Conservation (phyloP, 2,888 invertebrate species). For the Perdita meconis region DNA sequence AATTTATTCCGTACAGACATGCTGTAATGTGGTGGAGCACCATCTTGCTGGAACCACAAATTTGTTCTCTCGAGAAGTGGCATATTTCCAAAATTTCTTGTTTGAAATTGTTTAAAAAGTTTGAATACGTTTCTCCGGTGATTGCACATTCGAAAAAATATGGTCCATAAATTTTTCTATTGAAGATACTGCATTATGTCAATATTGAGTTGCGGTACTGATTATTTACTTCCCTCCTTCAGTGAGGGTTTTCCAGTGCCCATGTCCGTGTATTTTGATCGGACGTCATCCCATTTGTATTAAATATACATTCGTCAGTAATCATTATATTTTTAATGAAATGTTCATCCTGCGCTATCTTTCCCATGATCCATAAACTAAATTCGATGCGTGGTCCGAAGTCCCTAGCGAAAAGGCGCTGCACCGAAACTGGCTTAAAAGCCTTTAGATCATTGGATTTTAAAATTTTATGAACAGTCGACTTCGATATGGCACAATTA, state of each 20-base stretch:
- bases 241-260: neutral
- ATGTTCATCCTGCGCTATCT: neutral
- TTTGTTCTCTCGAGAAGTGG: neutral
- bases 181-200: neutral
- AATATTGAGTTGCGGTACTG: neutral
- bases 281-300: neutral
- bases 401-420: neutral
- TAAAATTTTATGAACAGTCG: no score
- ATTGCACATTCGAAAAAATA: neutral
- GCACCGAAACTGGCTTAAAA: no score
- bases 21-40: neutral
- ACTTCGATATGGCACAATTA: no score
- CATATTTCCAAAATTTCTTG: neutral
- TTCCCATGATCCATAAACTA: neutral
- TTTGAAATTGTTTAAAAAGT: neutral
- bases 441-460: no score
- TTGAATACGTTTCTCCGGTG: neutral
- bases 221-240: neutral
- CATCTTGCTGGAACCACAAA: conserved; percentile 4
- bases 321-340: neutral
- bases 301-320: conserved; percentile 9
- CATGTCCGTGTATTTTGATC: conserved; percentile 4
- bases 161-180: neutral
- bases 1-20: neutral
- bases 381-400: neutral